Evolutionary conservation across 1,140 invertebrate species (phyloP).

Genomic region (Apis cerana): DNA sequence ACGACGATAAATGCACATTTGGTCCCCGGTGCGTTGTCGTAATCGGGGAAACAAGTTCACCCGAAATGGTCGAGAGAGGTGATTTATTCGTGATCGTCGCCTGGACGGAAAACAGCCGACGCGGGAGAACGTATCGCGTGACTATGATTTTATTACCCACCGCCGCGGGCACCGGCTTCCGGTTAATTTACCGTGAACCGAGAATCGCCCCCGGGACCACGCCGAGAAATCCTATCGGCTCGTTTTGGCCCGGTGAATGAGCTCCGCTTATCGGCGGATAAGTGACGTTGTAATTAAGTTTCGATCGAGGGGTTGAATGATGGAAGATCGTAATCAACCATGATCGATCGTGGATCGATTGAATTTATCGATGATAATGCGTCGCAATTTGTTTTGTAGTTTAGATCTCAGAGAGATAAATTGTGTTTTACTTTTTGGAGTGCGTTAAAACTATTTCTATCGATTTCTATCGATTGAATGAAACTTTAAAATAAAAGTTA

Average conservation of each 20-base stretch:
- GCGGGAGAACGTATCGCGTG: conserved; percentile 31
- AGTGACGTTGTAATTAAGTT: conserved; percentile 12
- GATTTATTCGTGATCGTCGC: conserved; percentile 35
- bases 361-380: no score
- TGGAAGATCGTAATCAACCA: background rate
- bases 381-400: no score
- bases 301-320: background rate
- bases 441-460: no score
- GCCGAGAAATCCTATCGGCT: background rate
- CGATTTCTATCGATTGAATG: no score
- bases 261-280: background rate
- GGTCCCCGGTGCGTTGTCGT: background rate
- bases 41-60: background rate
- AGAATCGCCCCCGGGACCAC: background rate
- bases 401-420: no score
- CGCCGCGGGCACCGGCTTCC: background rate
- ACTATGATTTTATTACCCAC: conserved; percentile 41
- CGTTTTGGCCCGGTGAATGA: background rate
- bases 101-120: background rate
- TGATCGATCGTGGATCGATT: background rate
- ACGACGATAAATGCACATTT: conserved; percentile 24
- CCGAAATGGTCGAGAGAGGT: background rate
- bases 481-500: no score
- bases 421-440: no score
- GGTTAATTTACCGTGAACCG: conserved; percentile 26